Conservation (phyloP, 2,113 vertebrate species). For the Poecile atricapillus region DNA sequence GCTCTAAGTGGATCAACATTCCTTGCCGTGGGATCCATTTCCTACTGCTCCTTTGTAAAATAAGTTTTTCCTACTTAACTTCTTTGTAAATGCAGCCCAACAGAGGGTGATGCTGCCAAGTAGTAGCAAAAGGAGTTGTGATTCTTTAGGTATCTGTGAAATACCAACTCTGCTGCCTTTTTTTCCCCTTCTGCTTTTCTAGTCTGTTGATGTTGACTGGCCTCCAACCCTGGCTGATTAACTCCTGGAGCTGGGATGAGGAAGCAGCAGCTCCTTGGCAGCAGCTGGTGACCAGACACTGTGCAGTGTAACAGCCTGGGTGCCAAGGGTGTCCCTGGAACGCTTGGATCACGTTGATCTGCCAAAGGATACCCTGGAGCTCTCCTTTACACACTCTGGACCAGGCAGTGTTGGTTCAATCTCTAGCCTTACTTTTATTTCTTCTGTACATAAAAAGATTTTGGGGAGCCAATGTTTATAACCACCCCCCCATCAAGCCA, state of each 20-base stretch:
- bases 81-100: neutral
- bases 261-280: neutral
- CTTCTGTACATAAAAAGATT: neutral
- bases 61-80: neutral
- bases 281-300: neutral
- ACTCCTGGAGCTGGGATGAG: neutral
- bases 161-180: neutral
- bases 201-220: slow-evolving; percentile 99
- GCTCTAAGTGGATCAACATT: neutral
- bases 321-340: slow-evolving; percentile 1
- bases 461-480: neutral
- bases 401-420: neutral
- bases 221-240: slow-evolving; percentile 87
- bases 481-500: neutral
- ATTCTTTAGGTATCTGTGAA: neutral
- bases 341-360: slow-evolving; percentile 74
- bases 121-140: neutral
- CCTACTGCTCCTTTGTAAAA: neutral
- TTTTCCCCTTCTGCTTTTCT: neutral
- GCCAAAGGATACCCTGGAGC: neutral
- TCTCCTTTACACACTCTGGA: slow-evolving; percentile 36
- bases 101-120: neutral
- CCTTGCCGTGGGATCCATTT: neutral
- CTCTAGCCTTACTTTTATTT: neutral
- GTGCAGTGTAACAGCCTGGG: neutral